Evolutionary conservation across 2,797 vertebrate genomes (phyloP).

Genomic region (Anguilla marmorata): DNA sequence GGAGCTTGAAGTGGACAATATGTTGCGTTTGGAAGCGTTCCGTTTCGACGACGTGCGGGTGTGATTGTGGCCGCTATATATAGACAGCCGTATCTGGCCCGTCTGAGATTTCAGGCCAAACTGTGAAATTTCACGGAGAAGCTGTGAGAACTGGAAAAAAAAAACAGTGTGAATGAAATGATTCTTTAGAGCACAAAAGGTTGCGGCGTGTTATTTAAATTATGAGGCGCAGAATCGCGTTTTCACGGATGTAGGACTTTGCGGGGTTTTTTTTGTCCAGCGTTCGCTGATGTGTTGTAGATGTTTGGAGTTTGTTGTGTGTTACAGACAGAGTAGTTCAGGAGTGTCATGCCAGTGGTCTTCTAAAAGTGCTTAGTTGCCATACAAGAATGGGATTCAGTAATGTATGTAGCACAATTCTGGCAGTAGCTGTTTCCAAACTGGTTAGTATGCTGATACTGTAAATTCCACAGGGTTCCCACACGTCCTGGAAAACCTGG

Average conservation of each 20-base stretch:
- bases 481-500: no score
- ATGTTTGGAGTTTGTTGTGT: no score
- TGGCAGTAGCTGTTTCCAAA: no score
- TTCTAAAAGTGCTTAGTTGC: neutral
- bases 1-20: conserved; percentile 2
- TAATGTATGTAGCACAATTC: no score
- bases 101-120: neutral
- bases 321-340: neutral
- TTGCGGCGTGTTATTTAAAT: neutral
- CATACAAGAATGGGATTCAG: neutral
- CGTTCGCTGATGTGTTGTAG: no score
- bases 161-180: neutral
- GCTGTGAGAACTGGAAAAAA: neutral
- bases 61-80: neutral
- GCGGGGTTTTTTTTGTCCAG: neutral
- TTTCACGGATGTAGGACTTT: neutral
- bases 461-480: no score
- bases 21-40: neutral
- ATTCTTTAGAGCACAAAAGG: neutral
- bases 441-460: no score
- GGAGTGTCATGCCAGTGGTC: neutral
- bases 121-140: neutral
- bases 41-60: neutral
- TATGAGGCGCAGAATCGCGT: neutral
- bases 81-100: neutral